A percentile compares a stretch with the other conserved stretches of the same genome.
phyloP scores from a whole-genome alignment of 2,113 vertebrate species.

The Dromaius novaehollandiae region DNA sequence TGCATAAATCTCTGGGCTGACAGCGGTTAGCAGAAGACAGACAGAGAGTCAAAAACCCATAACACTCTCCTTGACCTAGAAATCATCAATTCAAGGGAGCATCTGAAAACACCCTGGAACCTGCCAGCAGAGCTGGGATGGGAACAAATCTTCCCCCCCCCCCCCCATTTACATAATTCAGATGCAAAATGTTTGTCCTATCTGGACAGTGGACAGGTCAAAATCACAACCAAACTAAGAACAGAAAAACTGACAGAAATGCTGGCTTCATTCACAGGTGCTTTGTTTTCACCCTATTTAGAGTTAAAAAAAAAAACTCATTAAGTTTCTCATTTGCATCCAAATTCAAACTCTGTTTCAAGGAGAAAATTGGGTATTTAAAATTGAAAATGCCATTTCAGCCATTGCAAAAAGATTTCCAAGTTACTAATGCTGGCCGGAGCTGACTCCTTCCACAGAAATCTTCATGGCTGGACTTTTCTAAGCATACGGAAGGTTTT shows the following conservation, averaged over 20 bases:
- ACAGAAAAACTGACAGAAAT: neutral
- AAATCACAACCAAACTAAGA: neutral
- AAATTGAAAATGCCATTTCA: neutral
- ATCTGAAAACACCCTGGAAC: constrained; percentile 51
- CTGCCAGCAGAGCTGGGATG: constrained; percentile 48
- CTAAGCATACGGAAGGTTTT: neutral
- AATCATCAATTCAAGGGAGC: constrained; percentile 63
- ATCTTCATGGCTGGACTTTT: neutral
- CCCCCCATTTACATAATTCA: constrained; percentile 35
- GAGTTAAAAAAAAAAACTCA: neutral
- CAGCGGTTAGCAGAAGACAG: constrained; percentile 67
- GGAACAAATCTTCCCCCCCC: constrained; percentile 22
- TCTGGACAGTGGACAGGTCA: neutral
- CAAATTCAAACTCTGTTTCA: neutral
- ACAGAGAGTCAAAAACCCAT: neutral
- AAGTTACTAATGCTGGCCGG: neutral
- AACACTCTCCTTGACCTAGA: constrained; percentile 73
- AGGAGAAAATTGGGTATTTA: neutral
- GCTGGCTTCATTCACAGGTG: neutral
- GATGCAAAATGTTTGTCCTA: constrained; percentile 51
- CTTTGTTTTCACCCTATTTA: neutral
- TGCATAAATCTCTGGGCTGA: constrained; percentile 46
- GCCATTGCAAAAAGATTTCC: neutral
- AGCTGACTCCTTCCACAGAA: neutral
- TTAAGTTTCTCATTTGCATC: neutral